These are phyloP conservation scores for Rhinogobio ventralis DNA, from an alignment of 2,797 vertebrate species.

Conservation along the genomic window DNA sequence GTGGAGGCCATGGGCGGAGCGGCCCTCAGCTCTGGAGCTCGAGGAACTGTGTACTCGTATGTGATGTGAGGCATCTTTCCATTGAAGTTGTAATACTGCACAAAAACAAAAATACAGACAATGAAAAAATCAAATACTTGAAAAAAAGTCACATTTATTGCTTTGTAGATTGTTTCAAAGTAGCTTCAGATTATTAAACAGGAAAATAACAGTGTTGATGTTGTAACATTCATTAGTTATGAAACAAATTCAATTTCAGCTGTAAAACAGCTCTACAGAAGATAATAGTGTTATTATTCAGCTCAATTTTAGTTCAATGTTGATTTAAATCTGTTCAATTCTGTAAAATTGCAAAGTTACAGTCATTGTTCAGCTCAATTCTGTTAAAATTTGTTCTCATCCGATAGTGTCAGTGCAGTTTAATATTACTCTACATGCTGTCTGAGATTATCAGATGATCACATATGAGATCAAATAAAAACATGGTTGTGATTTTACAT, in stretches of 20 bases:
- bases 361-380: background rate
- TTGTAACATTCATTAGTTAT: background rate
- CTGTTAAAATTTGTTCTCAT: background rate
- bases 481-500: slow-evolving; percentile 42
- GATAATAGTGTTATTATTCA: background rate
- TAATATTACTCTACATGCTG: background rate
- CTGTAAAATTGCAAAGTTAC: background rate
- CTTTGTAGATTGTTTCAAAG: background rate
- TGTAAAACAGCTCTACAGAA: background rate
- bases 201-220: background rate
- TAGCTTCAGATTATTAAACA: background rate
- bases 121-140: slow-evolving; percentile 1
- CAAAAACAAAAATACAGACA: slow-evolving; percentile 31
- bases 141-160: background rate
- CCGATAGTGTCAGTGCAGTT: background rate
- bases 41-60: slow-evolving; percentile 86
- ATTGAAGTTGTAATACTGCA: slow-evolving; percentile 90
- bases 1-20: slow-evolving; percentile 65
- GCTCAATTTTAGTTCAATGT: background rate
- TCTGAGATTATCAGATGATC: background rate
- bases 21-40: slow-evolving; percentile 58
- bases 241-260: background rate
- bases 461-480: background rate
- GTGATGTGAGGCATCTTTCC: slow-evolving; percentile 89
- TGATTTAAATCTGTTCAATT: background rate